Evolutionary conservation across 2,113 vertebrate genomes (phyloP).

Genomic region (Cairina moschata): DNA sequence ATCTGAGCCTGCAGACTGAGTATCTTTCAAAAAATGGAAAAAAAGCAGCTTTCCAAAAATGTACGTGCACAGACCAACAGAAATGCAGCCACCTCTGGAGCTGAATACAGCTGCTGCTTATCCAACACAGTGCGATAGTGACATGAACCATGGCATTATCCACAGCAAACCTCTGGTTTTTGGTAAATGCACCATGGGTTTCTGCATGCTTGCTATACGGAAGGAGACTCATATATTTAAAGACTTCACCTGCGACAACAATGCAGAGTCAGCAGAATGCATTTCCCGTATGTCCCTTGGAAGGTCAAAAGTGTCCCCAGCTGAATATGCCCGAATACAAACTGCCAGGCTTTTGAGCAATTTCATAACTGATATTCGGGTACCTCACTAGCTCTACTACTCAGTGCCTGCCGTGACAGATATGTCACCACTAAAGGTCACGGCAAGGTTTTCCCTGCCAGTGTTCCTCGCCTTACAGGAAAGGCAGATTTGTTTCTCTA

Average conservation of each 20-base stretch:
- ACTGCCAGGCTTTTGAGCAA: neutral
- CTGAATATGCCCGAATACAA: neutral
- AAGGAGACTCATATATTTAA: conserved; percentile 1
- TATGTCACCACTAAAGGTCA: conserved; percentile 36
- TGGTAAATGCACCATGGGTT: neutral
- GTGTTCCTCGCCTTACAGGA: neutral
- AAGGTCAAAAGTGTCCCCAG: conserved; percentile 25
- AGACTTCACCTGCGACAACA: conserved; percentile 14
- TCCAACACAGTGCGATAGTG: neutral
- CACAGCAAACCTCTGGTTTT: neutral
- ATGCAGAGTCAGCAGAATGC: neutral
- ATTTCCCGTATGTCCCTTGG: neutral
- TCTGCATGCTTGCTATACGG: neutral
- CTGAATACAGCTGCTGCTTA: neutral
- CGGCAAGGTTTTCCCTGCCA: neutral
- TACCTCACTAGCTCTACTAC: neutral
- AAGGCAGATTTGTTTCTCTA: neutral
- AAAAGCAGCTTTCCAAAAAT: neutral
- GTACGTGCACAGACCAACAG: neutral
- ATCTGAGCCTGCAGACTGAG: neutral
- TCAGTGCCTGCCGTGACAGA: neutral
- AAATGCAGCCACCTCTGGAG: neutral
- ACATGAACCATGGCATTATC: neutral
- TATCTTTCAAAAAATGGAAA: neutral
- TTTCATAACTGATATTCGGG: conserved; percentile 35